Evolutionary conservation across 2,797 vertebrate genomes (phyloP), one percentile per base, ranked within the genome.

Genomic region (Megaceryle alcyon): DNA sequence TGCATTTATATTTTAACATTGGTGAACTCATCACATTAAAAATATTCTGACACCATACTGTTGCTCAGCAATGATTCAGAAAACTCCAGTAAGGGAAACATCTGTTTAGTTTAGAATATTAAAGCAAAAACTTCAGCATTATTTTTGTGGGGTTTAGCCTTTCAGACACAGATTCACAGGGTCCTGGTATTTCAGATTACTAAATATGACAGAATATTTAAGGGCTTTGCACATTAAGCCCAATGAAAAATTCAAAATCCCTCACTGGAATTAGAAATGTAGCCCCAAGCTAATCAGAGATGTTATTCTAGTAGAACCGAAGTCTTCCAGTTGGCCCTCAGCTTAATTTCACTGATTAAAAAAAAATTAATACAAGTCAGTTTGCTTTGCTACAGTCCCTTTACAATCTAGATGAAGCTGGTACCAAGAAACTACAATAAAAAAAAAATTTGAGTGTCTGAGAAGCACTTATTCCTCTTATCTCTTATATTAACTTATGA

Each of bases 131-230:
- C 71, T 82, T 93, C 0, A 76, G 75, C 75, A 41, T 46, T 88
- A 71, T 88, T 93, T 94, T 86, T 66, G 33, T 66, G 63, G 37
- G 21, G 18, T 91, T 95, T 92, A 94, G 88, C 39, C 84, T 91
- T 94, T 92, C 44, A 92, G 78, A 83, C 26, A 56, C 44, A 89
- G 53, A 92, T 78, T 88, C 88, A 72, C 26, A 61, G 49, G 41
- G 61, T 78, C 49, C 46, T 37, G 51, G 82, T 92, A 89, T 85
- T 92, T 95, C 86, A 72, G 76, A 81, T 90, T 85, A 91, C 78
- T 60, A 93, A 95, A 90, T 48, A 65, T 72, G 90, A 95, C 94
- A 95, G 90, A 94, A 93, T 94, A 96, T 95, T 95, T 93, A 96
- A 95, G 65, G 61, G 83, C 57, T 97, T 96, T 95, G 75, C 86